Evolutionary conservation across 1,140 invertebrate species (phyloP).

Genomic region (Ceratina japonica): DNA sequence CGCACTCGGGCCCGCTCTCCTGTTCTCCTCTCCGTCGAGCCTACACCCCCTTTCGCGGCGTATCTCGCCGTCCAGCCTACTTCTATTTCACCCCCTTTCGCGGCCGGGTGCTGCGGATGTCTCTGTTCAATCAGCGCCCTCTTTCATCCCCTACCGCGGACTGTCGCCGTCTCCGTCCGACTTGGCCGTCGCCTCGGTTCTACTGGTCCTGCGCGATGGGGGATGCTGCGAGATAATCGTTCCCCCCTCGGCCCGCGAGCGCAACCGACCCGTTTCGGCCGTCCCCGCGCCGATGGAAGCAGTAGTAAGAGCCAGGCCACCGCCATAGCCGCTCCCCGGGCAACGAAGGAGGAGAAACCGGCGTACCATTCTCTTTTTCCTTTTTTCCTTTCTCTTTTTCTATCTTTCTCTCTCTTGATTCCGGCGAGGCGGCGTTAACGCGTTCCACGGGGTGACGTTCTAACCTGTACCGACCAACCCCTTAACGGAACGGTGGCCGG

Average conservation of each 20-base stretch:
- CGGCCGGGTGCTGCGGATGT: neutral
- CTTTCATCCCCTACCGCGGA: slow-evolving; percentile 12
- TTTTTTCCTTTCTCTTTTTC: slow-evolving; percentile 29
- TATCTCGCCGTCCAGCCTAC: neutral
- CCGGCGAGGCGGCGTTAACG: slow-evolving; percentile 31
- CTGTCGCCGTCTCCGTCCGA: neutral
- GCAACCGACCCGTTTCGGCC: slow-evolving; percentile 51
- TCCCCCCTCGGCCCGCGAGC: slow-evolving; percentile 45
- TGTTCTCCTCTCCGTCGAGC: neutral
- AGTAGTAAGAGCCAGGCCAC: slow-evolving; percentile 77
- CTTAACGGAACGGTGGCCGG: neutral
- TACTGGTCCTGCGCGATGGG: slow-evolving; percentile 72
- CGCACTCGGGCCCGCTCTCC: slow-evolving; percentile 29
- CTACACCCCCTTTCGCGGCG: neutral
- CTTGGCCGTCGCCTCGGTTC: slow-evolving; percentile 2
- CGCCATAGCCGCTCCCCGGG: slow-evolving; percentile 77
- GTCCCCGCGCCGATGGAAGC: slow-evolving; percentile 60
- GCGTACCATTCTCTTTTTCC: slow-evolving; percentile 51
- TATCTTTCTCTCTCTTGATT: slow-evolving; percentile 19
- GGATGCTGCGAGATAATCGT: slow-evolving; percentile 72
- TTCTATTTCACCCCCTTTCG: neutral
- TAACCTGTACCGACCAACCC: slow-evolving; percentile 9
- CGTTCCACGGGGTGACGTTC: slow-evolving; percentile 19
- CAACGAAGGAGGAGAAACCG: slow-evolving; percentile 59
- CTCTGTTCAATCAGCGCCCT: slow-evolving; percentile 28